Evolutionary conservation across 2,888 invertebrate species (phyloP), one percentile per base, ranked within the genome.

Genomic region (Hanleya hanleyi): DNA sequence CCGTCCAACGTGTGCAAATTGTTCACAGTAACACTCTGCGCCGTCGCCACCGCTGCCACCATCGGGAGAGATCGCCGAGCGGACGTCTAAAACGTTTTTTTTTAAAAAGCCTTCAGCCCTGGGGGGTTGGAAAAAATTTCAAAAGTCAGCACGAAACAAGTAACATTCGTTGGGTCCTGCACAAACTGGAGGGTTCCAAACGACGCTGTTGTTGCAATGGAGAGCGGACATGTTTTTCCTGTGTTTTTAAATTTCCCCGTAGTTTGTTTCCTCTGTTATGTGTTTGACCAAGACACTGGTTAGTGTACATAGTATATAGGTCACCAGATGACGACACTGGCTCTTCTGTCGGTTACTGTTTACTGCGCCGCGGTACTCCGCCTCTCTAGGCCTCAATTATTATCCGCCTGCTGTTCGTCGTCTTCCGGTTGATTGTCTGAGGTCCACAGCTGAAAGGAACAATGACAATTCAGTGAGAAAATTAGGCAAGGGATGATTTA

Each of bases 381-480:
- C 22, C 57, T 15, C 47, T 22, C 57, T 29, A 15, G 26, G 15
- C 57, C 57, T 76, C 76, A 79, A 70, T 74, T 71, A 33, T 76
- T 67, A 47, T 81, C 77, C 35, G 47, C 36, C 37, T 77, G 73
- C 47, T 77, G 92, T 95, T 95, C 96, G 93, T 97, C 97, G 89
- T 96, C 97, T 92, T 98, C 97, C 91, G 96, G 97, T 77, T 91
- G 91, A 57, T 91, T 89, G 81, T 92, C 92, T 67, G 92, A 91
- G 69, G 92, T 92, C 92, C 92, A 92, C 79, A 92, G 88, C 91
- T 91, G 82, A 66, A 87, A 83, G 47, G 50, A 22, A 62, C 61
- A 67, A 47, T 36, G 15, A 73, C 35, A 18, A n/a, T n/a, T n/a
- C n/a, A n/a, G n/a, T n/a, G n/a, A n/a, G n/a, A n/a, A n/a, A n/a